Evolutionary conservation across 2,113 vertebrate genomes (phyloP).

Genomic region (Campylorhamphus procurvoides): DNA sequence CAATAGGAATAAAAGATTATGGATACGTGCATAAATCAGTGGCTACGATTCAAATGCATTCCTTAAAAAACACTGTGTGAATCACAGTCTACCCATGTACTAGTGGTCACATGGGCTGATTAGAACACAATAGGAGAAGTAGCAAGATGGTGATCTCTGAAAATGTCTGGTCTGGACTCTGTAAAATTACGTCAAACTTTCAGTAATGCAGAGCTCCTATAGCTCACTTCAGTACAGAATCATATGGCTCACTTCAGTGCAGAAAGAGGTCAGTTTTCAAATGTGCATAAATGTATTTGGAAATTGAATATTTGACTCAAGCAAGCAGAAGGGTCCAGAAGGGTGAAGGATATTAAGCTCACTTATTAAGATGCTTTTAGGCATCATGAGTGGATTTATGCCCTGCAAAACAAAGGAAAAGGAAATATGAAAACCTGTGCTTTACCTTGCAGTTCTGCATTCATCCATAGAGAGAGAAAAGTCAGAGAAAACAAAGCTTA

Average conservation of each 20-base stretch:
- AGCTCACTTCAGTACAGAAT: not conserved
- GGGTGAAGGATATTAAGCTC: not conserved
- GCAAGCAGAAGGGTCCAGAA: not conserved
- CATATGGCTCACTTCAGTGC: not conserved
- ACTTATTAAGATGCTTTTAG: not conserved
- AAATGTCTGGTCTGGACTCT: not conserved
- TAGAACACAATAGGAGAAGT: conserved; percentile 49
- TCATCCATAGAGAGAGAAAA: not conserved
- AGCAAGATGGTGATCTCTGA: conserved; percentile 1
- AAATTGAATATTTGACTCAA: not conserved
- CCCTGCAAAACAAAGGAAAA: not conserved
- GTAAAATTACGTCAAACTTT: conserved; percentile 52
- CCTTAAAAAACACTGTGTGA: conserved; percentile 54
- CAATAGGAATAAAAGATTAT: conserved; percentile 71
- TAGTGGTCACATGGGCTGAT: conserved; percentile 31
- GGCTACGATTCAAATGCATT: conserved; percentile 71
- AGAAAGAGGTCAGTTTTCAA: not conserved
- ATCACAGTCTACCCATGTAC: conserved; percentile 50
- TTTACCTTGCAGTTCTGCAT: not conserved
- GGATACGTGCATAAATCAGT: conserved; percentile 76
- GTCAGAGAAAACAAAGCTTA: not conserved
- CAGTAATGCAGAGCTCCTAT: not conserved
- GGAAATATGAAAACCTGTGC: not conserved
- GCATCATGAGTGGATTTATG: not conserved
- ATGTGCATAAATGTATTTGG: not conserved